These are phyloP conservation scores for Phenganax marumi DNA, from an alignment of 92 coral and sea anemone species.

Conservation along the genomic window DNA sequence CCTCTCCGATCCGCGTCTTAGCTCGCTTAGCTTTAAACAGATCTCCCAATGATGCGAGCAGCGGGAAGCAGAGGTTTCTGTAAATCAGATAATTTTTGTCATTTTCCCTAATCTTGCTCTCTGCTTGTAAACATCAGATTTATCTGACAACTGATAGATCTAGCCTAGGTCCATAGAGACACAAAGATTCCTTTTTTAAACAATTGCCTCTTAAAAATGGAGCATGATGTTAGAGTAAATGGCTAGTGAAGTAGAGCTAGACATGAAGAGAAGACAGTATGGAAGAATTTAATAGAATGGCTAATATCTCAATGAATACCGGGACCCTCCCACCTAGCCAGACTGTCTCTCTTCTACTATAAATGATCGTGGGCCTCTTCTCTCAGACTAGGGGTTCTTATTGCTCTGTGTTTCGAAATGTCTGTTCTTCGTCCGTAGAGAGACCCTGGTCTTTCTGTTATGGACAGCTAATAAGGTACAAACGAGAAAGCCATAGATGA, in stretches of 20 bases:
- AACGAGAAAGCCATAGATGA: too few species aligned
- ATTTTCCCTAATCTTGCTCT: constrained; percentile 20
- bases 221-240: background rate
- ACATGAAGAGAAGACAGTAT: background rate
- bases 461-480: too few species aligned
- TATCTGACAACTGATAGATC: constrained; percentile 15
- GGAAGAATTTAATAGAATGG: background rate
- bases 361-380: background rate
- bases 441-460: too few species aligned
- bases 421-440: too few species aligned
- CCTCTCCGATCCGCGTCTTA: background rate
- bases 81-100: constrained; percentile 1
- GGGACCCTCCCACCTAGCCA: constrained; percentile 21
- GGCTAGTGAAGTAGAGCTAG: background rate
- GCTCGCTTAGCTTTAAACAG: constrained; percentile 9
- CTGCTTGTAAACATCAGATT: constrained; percentile 20
- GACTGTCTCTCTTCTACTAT: constrained; percentile 11
- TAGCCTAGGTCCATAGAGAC: background rate
- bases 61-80: constrained; percentile 9
- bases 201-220: too few species aligned
- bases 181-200: background rate
- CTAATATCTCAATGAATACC: constrained; percentile 20
- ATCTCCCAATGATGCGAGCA: constrained; percentile 7
- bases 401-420: too few species aligned
- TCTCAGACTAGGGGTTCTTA: too few species aligned